Conservation (phyloP, 1,140 invertebrate species). For the Venturia canescens region DNA sequence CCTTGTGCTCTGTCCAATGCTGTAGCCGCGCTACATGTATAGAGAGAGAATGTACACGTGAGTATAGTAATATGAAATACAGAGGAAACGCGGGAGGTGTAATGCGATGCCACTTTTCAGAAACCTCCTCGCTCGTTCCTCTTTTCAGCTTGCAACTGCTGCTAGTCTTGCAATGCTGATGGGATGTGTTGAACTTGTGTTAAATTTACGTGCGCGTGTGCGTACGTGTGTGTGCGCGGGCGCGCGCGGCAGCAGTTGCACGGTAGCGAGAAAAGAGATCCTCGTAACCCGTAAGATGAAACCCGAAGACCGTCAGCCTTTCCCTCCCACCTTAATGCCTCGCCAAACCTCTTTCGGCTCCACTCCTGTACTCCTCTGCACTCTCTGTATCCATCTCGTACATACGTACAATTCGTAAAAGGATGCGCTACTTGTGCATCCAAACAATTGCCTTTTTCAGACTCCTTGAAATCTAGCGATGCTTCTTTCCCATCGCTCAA, state of each 20-base stretch:
- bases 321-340: constrained; percentile 27
- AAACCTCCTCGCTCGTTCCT: constrained; percentile 53
- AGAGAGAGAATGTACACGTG: constrained; percentile 30
- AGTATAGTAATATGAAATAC: constrained; percentile 30
- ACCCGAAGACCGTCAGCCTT: constrained; percentile 47
- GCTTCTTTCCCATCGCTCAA: background rate
- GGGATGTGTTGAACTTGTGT: constrained; percentile 2
- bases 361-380: background rate
- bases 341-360: background rate
- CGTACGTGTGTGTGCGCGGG: too few species aligned
- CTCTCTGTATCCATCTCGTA: background rate
- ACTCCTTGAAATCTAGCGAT: background rate
- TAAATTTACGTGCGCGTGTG: background rate
- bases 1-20: constrained; percentile 21
- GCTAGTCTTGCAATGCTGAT: constrained; percentile 9
- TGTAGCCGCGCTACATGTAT: background rate
- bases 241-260: constrained; percentile 19
- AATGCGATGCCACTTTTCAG: constrained; percentile 60
- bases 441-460: constrained; percentile 6
- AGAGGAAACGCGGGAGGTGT: constrained; percentile 45
- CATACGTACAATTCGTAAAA: background rate
- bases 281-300: constrained; percentile 66
- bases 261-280: constrained; percentile 53
- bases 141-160: constrained; percentile 26
- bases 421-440: background rate